Conservation (phyloP, 2,113 vertebrate species). For the Mormyrus lacerda region DNA sequence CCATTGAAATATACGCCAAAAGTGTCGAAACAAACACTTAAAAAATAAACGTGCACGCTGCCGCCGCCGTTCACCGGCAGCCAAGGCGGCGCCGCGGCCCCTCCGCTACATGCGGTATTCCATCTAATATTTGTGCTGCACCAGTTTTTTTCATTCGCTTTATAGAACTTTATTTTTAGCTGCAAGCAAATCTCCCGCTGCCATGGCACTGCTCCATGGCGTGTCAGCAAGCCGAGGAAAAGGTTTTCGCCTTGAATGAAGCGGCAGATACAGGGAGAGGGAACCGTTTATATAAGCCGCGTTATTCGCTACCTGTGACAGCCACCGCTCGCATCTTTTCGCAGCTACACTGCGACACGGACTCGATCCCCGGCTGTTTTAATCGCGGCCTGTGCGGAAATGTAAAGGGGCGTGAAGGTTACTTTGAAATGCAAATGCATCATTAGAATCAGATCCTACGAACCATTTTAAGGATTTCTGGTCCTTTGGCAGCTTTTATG, state of each 20-base stretch:
- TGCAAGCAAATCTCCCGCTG: slow-evolving; percentile 33
- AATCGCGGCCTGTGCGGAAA: slow-evolving; percentile 31
- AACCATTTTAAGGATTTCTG: neutral
- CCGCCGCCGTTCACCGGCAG: neutral
- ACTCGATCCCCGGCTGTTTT: slow-evolving; percentile 7
- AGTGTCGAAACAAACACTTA: neutral
- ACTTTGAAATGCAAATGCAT: slow-evolving; percentile 52
- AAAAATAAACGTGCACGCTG: neutral
- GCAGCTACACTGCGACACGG: neutral
- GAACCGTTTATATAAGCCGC: slow-evolving; percentile 41
- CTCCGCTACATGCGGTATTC: neutral
- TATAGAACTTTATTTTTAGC: slow-evolving; percentile 51
- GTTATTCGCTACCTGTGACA: slow-evolving; percentile 38
- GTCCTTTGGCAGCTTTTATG: neutral
- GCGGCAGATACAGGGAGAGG: slow-evolving; percentile 25
- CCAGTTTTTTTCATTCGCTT: slow-evolving; percentile 30
- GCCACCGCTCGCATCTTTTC: slow-evolving; percentile 17
- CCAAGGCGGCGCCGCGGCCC: neutral
- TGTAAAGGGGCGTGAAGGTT: slow-evolving; percentile 14
- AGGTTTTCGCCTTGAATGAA: slow-evolving; percentile 31
- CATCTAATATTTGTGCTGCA: slow-evolving; percentile 49
- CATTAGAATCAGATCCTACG: slow-evolving; percentile 1
- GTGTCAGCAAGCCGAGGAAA: slow-evolving; percentile 25
- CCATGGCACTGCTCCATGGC: slow-evolving; percentile 16
- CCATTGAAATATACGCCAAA: neutral